A percentile compares a stretch with the other conserved stretches of the same genome.
Conservation (phyloP, 64 coral and sea anemone genomes). For the Pocillopora verrucosa region DNA sequence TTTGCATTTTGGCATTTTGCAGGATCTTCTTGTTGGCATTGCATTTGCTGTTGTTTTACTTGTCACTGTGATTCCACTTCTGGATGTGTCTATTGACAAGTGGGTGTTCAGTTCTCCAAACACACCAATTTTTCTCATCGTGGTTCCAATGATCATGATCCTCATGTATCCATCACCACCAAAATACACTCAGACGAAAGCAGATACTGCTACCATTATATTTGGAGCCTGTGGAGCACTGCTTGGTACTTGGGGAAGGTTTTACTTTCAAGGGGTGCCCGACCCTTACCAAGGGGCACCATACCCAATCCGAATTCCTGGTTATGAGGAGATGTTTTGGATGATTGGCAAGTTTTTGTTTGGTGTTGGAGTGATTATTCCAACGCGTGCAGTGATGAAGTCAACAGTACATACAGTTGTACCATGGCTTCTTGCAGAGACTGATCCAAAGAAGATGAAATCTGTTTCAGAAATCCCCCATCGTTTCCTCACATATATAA, state of each 20-base stretch:
- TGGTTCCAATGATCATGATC: constrained; percentile 73
- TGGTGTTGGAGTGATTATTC: constrained; percentile 67
- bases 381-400: constrained; percentile 69
- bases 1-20: background rate
- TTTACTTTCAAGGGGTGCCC: constrained; percentile 44
- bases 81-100: constrained; percentile 60
- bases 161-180: constrained; percentile 78
- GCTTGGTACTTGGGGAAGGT: constrained; percentile 62
- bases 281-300: constrained; percentile 76
- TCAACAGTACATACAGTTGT: constrained; percentile 54
- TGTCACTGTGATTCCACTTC: constrained; percentile 52
- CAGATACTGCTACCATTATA: constrained; percentile 79
- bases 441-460: constrained; percentile 56
- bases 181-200: constrained; percentile 61
- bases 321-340: constrained; percentile 50
- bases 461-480: constrained; percentile 76
- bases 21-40: constrained; percentile 87
- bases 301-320: constrained; percentile 57
- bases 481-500: constrained; percentile 74
- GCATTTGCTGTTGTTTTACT: constrained; percentile 61
- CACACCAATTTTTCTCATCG: constrained; percentile 74
- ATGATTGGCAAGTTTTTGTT: constrained; percentile 79
- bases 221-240: constrained; percentile 63
- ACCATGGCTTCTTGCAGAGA: constrained; percentile 67
- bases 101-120: constrained; percentile 83